Evolutionary conservation across 2,113 vertebrate genomes (phyloP), one percentile per base, ranked within the genome.

Genomic region (Panthera leo): DNA sequence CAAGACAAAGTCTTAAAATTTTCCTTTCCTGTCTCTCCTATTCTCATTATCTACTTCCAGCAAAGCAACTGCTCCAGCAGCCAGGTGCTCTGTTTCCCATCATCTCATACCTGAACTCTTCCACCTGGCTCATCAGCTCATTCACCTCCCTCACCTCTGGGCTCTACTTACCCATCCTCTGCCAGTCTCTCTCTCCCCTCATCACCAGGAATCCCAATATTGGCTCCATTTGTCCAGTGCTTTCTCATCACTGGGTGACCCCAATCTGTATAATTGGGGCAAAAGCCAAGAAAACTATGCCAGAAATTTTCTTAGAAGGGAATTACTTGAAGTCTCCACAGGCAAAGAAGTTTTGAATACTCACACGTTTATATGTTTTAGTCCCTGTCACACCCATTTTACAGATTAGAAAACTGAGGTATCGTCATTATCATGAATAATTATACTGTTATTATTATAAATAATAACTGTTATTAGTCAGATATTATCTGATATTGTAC

Each of bases 21-120:
- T 73, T 85, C 53, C 71, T 91, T 63, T 86, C 61, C 89, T 42
- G 51, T 87, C 67, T 73, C 67, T 68, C 85, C 90, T 91, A 7
- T 65, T 94, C 92, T 95, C 36, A 63, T 75, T 29, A 48, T 58
- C 85, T 95, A 68, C 82, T 80, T 95, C 85, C 65, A 93, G 76
- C 51, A 18, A 48, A 53, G 18, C 71, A 71, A 65, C 48, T 39
- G 61, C 76, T 19, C 63, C 88, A 80, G 93, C 51, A 70, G 70
- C 70, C 29, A 0, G 13, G 21, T 19, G 8, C 27, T 80, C 76
- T 29, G 39, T 8, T 68, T 55, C 51, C 88, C 63, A 51, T 21
- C 84, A 55, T 29, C 48, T 29, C 36, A 42, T 53, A 19, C 5
- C 15, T 34, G 84, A 70, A 75, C 23, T 25, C 79, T 31, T 48